A percentile compares a stretch with the other conserved stretches of the same genome.
Conservation (phyloP, 1,140 invertebrate species). For the Sminthurides bifidus region DNA sequence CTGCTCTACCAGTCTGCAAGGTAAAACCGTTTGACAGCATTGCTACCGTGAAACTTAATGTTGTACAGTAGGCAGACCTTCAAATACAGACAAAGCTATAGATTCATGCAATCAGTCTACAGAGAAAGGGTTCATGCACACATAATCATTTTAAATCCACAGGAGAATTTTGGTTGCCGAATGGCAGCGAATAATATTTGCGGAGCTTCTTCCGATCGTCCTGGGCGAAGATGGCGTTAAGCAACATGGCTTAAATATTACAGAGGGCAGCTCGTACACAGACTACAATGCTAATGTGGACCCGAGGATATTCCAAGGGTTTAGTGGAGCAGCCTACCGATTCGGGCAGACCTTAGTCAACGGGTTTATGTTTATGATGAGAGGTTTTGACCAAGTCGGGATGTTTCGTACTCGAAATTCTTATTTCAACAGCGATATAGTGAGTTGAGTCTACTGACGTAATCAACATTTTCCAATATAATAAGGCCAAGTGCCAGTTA, state of each 20-base stretch:
- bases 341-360: slow-evolving; percentile 38
- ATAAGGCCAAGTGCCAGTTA: too few species aligned
- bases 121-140: background rate
- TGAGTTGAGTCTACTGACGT: too few species aligned
- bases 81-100: too few species aligned
- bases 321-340: slow-evolving; percentile 74
- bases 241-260: slow-evolving; percentile 4
- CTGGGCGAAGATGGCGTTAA: slow-evolving; percentile 33
- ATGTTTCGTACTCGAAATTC: slow-evolving; percentile 35
- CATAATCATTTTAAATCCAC: background rate
- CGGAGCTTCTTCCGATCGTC: slow-evolving; percentile 36
- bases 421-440: slow-evolving; percentile 44
- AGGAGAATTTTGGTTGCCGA: slow-evolving; percentile 41
- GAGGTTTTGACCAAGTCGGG: slow-evolving; percentile 3
- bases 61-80: too few species aligned
- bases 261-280: slow-evolving; percentile 42
- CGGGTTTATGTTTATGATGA: slow-evolving; percentile 8
- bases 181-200: slow-evolving; percentile 39
- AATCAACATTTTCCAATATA: too few species aligned
- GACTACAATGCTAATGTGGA: slow-evolving; percentile 60
- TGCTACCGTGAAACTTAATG: too few species aligned
- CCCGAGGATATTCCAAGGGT: slow-evolving; percentile 72
- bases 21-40: too few species aligned
- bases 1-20: background rate
- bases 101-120: background rate